Evolutionary conservation across 2,888 invertebrate genomes (phyloP), one percentile per base, ranked within the genome.

Genomic region (Liodrosophila aerea): DNA sequence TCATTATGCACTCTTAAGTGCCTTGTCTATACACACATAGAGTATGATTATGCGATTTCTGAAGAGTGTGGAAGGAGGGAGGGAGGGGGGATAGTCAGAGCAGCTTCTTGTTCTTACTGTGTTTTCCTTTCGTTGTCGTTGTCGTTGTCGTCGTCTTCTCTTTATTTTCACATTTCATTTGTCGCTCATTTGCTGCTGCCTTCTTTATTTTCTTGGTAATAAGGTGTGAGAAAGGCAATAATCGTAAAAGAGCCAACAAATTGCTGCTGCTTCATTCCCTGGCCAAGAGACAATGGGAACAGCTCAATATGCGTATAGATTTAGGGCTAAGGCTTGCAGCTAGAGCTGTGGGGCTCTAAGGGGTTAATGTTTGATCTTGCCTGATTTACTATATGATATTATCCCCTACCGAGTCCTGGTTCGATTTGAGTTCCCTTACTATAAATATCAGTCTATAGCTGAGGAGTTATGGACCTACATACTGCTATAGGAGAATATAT

Each of bases 141-240:
- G 47, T 58, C 58, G 58, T 62, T 51, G 47, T n/a, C n/a, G n/a
- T n/a, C n/a, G n/a, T 61, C 74, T 61, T 43, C 58, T 57, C 57
- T 51, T 58, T 64, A 58, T 80, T 66, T 84, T 84, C 84, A 70
- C 71, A 71, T 77, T 82, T 74, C 72, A 67, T 65, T 22, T 71
- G 75, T 65, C 83, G 80, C 54, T 59, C 60, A 57, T 57, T 54
- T 68, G 61, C 47, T 49, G 50, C 49, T 61, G 83, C 65, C 63
- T n/a, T 75, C 73, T 85, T 86, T 82, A 86, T 83, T 76, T 86
- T 86, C 85, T 76, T 74, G 85, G 86, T 87, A 85, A 87, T 76
- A 86, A 87, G 87, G 85, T 85, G 85, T 85, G 87, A 85, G 85
- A 85, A 87, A 86, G 87, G 87, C 87, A 85, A 85, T 85, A 85